Conservation (phyloP, 2,888 invertebrate genomes). For the Dasysyrphus tricinctus region DNA sequence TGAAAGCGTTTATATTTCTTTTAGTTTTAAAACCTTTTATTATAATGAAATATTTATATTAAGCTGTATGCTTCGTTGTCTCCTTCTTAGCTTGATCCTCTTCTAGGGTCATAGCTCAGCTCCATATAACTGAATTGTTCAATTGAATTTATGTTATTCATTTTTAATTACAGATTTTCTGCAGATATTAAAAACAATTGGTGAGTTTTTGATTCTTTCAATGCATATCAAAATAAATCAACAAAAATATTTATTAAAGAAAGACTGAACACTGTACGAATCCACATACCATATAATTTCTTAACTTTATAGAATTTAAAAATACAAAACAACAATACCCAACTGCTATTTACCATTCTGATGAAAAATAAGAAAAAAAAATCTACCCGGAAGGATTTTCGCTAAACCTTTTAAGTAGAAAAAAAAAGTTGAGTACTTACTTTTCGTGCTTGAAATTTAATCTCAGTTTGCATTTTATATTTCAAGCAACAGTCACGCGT, state of each 20-base stretch:
- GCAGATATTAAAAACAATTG: background rate
- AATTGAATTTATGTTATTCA: background rate
- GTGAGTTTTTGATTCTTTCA: background rate
- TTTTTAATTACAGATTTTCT: background rate
- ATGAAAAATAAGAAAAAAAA: background rate
- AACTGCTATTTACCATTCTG: background rate
- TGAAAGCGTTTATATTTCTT: too few species aligned
- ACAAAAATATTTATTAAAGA: too few species aligned
- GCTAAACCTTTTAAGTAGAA: slow-evolving; percentile 54
- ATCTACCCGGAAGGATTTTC: slow-evolving; percentile 52
- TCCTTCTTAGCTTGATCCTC: too few species aligned
- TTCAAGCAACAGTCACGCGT: slow-evolving; percentile 29
- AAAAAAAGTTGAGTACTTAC: slow-evolving; percentile 26
- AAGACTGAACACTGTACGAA: too few species aligned
- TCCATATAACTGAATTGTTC: too few species aligned
- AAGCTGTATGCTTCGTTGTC: too few species aligned
- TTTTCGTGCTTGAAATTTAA: slow-evolving; percentile 59
- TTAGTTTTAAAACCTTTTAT: too few species aligned
- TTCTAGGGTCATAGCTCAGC: too few species aligned
- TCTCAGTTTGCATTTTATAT: slow-evolving; percentile 58
- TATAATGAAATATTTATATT: too few species aligned
- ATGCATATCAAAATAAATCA: background rate
- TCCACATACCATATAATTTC: too few species aligned
- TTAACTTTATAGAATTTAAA: background rate
- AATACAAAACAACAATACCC: background rate